These are phyloP conservation scores for Plemyria rubiginata DNA, from an alignment of 2,888 invertebrate species.

Conservation along the genomic window DNA sequence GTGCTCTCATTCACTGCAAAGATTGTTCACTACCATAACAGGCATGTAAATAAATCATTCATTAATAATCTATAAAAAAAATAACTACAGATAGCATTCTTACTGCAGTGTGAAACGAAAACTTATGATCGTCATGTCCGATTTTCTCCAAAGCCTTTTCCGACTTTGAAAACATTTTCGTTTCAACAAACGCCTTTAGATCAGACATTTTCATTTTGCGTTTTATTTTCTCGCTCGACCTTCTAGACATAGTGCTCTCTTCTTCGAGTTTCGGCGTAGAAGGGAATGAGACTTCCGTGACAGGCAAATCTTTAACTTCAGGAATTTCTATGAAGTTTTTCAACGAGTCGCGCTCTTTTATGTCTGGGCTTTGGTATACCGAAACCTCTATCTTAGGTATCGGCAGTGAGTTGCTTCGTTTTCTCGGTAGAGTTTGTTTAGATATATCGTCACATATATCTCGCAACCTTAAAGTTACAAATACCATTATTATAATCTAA, in stretches of 20 bases:
- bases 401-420: slow-evolving; percentile 96
- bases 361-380: slow-evolving; percentile 91
- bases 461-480: slow-evolving; percentile 87
- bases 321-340: slow-evolving; percentile 93
- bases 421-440: slow-evolving; percentile 91
- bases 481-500: no score
- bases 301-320: slow-evolving; percentile 87
- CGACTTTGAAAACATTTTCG: slow-evolving; percentile 95
- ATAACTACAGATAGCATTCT: slow-evolving; percentile 87
- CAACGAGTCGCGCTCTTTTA: slow-evolving; percentile 86
- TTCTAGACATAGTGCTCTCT: slow-evolving; percentile 76
- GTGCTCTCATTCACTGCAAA: not conserved
- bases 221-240: slow-evolving; percentile 93
- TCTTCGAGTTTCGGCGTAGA: slow-evolving; percentile 68
- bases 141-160: slow-evolving; percentile 96
- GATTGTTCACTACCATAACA: slow-evolving; percentile 17
- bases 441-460: slow-evolving; percentile 94
- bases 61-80: slow-evolving; percentile 47
- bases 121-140: slow-evolving; percentile 90
- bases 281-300: slow-evolving; percentile 82
- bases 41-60: slow-evolving; percentile 11
- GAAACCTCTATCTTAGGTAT: slow-evolving; percentile 97
- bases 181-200: slow-evolving; percentile 95
- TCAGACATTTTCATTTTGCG: slow-evolving; percentile 96
- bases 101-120: slow-evolving; percentile 80